A percentile compares a stretch with the other conserved stretches of the same genome.
Conservation (phyloP, 1,140 invertebrate species). For the Microplitis demolitor region DNA sequence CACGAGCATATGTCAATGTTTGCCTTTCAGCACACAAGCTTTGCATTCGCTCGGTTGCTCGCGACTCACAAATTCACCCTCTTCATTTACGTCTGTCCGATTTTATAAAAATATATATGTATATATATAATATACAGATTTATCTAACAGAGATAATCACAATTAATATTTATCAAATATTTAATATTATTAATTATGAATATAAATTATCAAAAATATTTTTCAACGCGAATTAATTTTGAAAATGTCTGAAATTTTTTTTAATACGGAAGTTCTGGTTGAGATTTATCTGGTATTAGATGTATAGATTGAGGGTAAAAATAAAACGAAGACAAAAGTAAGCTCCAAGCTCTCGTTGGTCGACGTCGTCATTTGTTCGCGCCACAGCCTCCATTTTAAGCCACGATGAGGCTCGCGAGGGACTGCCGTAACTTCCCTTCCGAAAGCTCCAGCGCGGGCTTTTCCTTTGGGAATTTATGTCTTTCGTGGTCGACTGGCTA, state of each 20-base stretch:
- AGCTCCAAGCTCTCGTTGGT: conserved; percentile 23
- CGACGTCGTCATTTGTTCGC: conserved; percentile 37
- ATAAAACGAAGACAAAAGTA: neutral
- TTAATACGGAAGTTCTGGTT: too few species aligned
- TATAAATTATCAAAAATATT: too few species aligned
- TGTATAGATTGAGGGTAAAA: neutral
- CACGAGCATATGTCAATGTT: conserved; percentile 58
- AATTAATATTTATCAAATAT: too few species aligned
- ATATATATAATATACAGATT: too few species aligned
- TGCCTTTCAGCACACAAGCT: conserved; percentile 50
- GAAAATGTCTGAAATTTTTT: too few species aligned
- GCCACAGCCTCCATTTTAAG: conserved; percentile 45
- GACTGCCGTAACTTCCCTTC: conserved; percentile 28
- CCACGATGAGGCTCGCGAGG: conserved; percentile 28
- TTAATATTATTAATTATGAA: too few species aligned
- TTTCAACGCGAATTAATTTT: too few species aligned
- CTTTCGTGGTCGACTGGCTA: conserved; percentile 8
- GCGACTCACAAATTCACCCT: conserved; percentile 28
- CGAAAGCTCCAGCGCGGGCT: neutral
- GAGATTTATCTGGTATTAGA: too few species aligned
- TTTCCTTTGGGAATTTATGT: conserved; percentile 24
- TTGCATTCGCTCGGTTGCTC: conserved; percentile 51
- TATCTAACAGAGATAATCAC: too few species aligned
- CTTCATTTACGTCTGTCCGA: neutral
- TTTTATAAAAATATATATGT: neutral